Evolutionary conservation across 2,797 vertebrate genomes (phyloP).

Genomic region (Chiroxiphia lanceolata): DNA sequence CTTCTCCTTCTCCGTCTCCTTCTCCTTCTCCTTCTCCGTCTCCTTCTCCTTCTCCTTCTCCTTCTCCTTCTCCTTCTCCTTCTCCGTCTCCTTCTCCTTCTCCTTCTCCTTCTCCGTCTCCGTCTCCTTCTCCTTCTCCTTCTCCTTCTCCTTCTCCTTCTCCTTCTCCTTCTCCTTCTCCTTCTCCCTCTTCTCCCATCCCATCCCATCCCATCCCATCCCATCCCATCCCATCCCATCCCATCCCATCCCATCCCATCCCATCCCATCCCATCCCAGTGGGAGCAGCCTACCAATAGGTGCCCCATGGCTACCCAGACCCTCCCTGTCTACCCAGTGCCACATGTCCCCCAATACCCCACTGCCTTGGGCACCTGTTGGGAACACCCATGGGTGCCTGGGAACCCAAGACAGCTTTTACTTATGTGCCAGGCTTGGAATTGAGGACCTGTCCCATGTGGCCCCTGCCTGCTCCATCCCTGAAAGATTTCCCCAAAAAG

Average conservation of each 20-base stretch:
- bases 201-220: neutral
- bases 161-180: neutral
- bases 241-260: too few relatives aligned
- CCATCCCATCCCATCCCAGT: neutral
- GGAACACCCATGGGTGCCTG: neutral
- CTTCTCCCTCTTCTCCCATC: neutral
- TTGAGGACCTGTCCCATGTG: neutral
- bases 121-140: neutral
- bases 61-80: neutral
- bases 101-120: neutral
- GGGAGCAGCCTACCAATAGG: neutral
- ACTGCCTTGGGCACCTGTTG: neutral
- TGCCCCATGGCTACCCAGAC: neutral
- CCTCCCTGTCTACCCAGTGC: neutral
- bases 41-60: neutral
- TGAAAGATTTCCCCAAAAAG: neutral
- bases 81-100: neutral
- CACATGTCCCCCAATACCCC: neutral
- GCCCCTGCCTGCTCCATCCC: neutral
- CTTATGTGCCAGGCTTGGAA: neutral
- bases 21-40: neutral
- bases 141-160: neutral
- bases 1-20: neutral
- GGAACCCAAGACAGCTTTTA: neutral
- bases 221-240: rapidly evolving